phyloP scores from a whole-genome alignment of 2,797 vertebrate species.

The Garrulus glandarius region DNA sequence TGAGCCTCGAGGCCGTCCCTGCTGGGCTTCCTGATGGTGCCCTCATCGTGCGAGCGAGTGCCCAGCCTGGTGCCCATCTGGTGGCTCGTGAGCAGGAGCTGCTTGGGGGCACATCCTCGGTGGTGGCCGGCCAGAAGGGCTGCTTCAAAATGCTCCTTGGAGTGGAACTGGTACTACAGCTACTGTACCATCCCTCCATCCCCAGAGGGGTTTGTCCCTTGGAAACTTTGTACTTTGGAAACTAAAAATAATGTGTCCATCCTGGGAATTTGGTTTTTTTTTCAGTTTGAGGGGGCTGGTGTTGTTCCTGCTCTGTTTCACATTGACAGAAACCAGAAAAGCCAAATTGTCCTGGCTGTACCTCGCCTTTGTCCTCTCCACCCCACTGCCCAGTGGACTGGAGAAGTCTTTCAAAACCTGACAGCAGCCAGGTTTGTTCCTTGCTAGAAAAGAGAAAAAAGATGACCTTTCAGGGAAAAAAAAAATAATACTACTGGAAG shows the following conservation, averaged over 20 bases:
- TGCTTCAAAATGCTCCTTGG: neutral
- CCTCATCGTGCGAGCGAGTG: accelerated
- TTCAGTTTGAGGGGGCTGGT: neutral
- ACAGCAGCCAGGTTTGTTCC: neutral
- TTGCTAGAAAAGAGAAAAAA: neutral
- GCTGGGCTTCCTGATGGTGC: neutral
- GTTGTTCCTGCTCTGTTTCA: neutral
- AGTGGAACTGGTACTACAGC: neutral
- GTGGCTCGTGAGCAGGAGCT: neutral
- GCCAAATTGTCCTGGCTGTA: neutral
- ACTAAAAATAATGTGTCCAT: neutral
- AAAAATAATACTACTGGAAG: neutral
- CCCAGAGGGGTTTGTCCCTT: neutral
- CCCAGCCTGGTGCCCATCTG: neutral
- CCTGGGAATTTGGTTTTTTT: neutral
- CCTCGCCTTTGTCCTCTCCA: neutral
- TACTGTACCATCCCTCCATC: neutral
- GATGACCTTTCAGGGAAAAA: neutral
- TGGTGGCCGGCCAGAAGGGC: neutral
- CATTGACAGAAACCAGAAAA: neutral
- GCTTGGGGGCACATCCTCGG: neutral
- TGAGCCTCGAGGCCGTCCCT: neutral
- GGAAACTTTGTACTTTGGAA: neutral
- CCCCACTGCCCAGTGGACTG: neutral
- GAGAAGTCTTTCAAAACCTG: neutral